Percentiles rank a stretch among this genome's conserved stretches.
Conservation (phyloP, 2,888 invertebrate genomes). For the Stenurella melanura region DNA sequence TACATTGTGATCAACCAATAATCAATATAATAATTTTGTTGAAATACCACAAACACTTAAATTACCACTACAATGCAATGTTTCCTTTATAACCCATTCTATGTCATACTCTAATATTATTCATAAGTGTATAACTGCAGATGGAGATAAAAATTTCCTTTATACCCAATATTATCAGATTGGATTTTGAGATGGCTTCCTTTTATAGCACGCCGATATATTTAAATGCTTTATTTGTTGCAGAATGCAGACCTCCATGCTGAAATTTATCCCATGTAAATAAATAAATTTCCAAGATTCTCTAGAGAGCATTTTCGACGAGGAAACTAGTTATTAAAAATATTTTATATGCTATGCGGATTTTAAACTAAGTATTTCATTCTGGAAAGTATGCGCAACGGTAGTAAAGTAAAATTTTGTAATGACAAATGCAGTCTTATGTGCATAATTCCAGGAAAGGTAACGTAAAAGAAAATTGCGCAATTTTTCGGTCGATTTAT, state of each 20-base stretch:
- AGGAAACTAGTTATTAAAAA: slow-evolving; percentile 39
- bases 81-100: neutral
- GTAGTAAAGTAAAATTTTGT: slow-evolving; percentile 50
- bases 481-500: slow-evolving; percentile 59
- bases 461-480: slow-evolving; percentile 59
- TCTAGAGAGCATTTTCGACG: neutral
- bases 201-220: slow-evolving; percentile 12
- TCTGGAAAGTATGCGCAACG: slow-evolving; percentile 35
- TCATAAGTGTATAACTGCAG: neutral
- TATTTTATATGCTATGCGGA: slow-evolving; percentile 44
- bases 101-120: neutral
- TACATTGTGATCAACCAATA: no score
- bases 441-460: slow-evolving; percentile 49
- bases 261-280: neutral
- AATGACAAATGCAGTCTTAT: slow-evolving; percentile 49
- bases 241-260: slow-evolving; percentile 2
- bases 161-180: slow-evolving; percentile 14
- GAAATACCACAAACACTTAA: no score
- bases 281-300: slow-evolving; percentile 18
- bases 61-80: neutral
- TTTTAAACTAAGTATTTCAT: slow-evolving; percentile 40
- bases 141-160: slow-evolving; percentile 13
- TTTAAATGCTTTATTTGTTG: slow-evolving; percentile 13
- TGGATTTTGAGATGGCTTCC: slow-evolving; percentile 5
- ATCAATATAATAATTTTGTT: no score